Conservation (phyloP, 2,797 vertebrate species). For the Lophotriccus pileatus region DNA sequence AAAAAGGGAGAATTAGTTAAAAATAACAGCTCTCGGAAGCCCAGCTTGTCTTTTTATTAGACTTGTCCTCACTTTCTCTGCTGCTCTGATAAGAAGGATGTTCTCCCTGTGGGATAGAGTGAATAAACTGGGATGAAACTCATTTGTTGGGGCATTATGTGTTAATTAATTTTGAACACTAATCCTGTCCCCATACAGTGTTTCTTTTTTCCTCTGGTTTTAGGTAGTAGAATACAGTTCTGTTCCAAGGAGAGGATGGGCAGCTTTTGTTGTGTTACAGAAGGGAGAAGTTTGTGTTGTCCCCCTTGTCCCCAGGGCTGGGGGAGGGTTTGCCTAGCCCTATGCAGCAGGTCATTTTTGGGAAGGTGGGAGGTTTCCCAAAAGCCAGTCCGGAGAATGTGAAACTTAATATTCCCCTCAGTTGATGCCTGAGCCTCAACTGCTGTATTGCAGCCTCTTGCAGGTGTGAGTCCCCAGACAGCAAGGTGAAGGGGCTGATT, state of each 20-base stretch:
- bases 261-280: not conserved
- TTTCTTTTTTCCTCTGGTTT: not conserved
- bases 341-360: not conserved
- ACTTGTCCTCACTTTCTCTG: not conserved
- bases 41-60: not conserved
- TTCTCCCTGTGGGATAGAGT: conserved; percentile 3
- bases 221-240: not conserved
- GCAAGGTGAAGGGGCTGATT: not conserved
- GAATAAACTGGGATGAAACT: conserved; percentile 20
- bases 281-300: not conserved
- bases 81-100: conserved; percentile 29
- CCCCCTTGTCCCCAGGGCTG: not conserved
- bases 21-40: conserved; percentile 16
- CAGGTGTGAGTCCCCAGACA: not conserved
- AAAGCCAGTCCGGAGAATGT: not conserved
- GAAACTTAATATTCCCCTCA: not conserved
- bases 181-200: not conserved
- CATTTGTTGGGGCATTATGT: conserved; percentile 35
- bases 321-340: not conserved
- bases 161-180: conserved; percentile 58
- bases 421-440: accelerated
- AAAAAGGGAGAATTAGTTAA: conserved; percentile 31
- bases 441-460: not conserved
- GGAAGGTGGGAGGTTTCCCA: not conserved
- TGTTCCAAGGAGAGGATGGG: not conserved